Base-by-base conservation (phyloP, 1,140 invertebrate genomes). In the Drosophila sp. region DNA sequence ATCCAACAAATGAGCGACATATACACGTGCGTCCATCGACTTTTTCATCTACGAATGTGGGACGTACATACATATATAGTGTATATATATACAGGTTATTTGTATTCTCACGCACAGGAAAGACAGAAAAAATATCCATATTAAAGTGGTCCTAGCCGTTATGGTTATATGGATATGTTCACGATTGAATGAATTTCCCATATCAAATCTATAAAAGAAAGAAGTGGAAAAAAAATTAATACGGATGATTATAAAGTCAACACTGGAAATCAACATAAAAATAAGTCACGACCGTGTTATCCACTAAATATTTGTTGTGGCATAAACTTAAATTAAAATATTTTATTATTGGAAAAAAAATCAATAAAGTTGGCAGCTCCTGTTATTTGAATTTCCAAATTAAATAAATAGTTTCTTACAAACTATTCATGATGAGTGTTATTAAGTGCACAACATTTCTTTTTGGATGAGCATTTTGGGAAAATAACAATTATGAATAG, bases 1-100 rank as follows among this genome's bases (percentile, higher is more conserved):
- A 58, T 23, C 56, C 56, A 35, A 58, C 33, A 58, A 58, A 58
- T 58, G 32, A 58, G 56, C 56, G 30, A 58, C 56, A 25, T 58
- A 58, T 35, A 32, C 4, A 56, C 54, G 29, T 30, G 3, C 10
- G 5, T 17, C 27, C 54, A 56, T 17, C 27, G 5, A 56, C 23
- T 56, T 32, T 29, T 58, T 23, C 56, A 38, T 3, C 10, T 7
- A 10, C 11, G 27, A 2, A 54, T 10, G 10, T 38, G 35, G 30
- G 2, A 30, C 10, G 35, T 1, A 11, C 10, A 38, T 3, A 50
- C 1, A 47, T 7, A 23, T 23, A 2, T 25, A 47, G 17, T 7
- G 17, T 23, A 25, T 25, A 25, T 11, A 41, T 41, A 41, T 11
- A 3, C 41, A 7, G 6, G 1, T 2, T 38, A 38, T 38, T 11